phyloP scores from a whole-genome alignment of 2,797 vertebrate species.

The Sebastes steindachneri region DNA sequence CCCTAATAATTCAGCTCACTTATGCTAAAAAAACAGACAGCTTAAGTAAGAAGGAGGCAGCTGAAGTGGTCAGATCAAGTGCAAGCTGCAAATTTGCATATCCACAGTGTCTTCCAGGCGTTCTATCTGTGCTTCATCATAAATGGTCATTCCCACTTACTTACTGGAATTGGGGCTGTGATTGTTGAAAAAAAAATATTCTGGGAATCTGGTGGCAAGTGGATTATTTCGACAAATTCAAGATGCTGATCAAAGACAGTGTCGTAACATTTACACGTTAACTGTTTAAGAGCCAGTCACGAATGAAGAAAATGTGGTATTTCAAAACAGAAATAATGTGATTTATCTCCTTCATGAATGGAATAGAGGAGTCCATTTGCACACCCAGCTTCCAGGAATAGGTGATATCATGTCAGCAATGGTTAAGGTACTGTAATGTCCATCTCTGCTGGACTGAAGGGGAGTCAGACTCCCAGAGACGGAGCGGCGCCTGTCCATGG shows the following conservation, averaged over 20 bases:
- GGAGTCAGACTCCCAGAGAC: conserved; percentile 69
- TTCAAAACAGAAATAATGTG: conserved; percentile 41
- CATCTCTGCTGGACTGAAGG: conserved; percentile 51
- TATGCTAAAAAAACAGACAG: background rate
- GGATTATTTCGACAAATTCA: conserved; percentile 38
- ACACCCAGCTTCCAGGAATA: conserved; percentile 68
- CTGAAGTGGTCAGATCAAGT: background rate
- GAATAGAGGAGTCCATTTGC: conserved; percentile 38
- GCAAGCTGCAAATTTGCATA: background rate
- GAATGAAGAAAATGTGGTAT: conserved; percentile 33
- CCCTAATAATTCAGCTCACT: background rate
- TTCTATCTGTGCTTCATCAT: conserved; percentile 21
- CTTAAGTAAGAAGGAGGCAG: conserved; percentile 12
- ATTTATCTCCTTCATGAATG: conserved; percentile 35
- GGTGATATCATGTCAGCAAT: conserved; percentile 49
- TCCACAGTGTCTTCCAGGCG: background rate
- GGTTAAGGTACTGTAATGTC: conserved; percentile 61
- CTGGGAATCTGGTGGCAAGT: conserved; percentile 56
- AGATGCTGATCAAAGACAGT: conserved; percentile 40
- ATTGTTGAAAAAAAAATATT: conserved; percentile 32
- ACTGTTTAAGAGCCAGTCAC: conserved; percentile 1
- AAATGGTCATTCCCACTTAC: conserved; percentile 49
- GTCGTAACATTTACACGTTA: background rate
- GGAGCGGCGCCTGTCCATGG: conserved; percentile 69
- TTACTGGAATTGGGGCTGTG: conserved; percentile 51